Conservation (phyloP, 2,888 invertebrate genomes). For the Lochmaea crataegi region DNA sequence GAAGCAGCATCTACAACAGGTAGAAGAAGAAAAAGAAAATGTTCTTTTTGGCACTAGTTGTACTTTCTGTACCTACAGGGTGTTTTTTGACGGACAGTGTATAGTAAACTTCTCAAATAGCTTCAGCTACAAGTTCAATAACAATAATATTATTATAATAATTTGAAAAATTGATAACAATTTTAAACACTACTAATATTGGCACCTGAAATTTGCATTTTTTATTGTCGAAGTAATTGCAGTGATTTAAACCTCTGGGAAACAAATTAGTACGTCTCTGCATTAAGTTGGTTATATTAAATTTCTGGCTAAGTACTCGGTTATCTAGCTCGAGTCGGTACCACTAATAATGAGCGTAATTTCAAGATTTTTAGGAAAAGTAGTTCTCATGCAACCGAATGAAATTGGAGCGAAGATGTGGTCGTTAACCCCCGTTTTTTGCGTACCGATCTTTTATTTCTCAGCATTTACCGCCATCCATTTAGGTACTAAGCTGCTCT, state of each 20-base stretch:
- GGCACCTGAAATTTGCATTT: no score
- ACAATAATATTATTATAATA: no score
- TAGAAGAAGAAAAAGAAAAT: no score
- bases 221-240: no score
- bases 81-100: no score
- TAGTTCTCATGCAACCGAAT: constrained; percentile 36
- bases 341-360: constrained; percentile 39
- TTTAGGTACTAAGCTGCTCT: constrained; percentile 1
- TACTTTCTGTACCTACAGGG: no score
- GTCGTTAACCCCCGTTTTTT: constrained; percentile 32
- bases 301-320: constrained; percentile 35
- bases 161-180: no score
- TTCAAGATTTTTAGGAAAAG: constrained; percentile 36
- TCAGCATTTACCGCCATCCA: not conserved
- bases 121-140: no score
- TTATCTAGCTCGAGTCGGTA: constrained; percentile 38
- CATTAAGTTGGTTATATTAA: constrained; percentile 34
- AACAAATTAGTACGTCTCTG: constrained; percentile 13
- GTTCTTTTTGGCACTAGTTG: no score
- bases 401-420: constrained; percentile 38
- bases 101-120: no score
- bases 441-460: constrained; percentile 13
- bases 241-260: not conserved
- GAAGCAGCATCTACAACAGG: no score
- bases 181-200: no score